phyloP scores from a whole-genome alignment of 2,888 invertebrate species.

The Caenorhabditis drosophilae region DNA sequence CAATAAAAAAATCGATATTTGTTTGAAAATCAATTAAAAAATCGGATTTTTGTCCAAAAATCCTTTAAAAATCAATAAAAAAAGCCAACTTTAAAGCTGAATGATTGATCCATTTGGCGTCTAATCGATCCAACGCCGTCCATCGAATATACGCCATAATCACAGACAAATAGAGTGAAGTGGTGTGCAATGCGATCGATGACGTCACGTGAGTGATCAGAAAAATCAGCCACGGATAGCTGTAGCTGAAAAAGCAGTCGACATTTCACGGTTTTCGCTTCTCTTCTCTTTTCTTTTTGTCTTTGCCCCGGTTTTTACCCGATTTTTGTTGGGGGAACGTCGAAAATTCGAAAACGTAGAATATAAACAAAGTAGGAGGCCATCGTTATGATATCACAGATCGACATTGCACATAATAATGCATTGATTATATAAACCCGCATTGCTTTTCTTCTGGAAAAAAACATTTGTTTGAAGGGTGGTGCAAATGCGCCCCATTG shows the following conservation, averaged over 20 bases:
- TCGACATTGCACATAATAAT: slow-evolving; percentile 56
- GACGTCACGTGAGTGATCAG: slow-evolving; percentile 53
- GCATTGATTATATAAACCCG: slow-evolving; percentile 50
- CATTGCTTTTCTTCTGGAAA: slow-evolving; percentile 49
- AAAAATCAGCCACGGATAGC: slow-evolving; percentile 54
- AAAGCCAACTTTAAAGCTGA: slow-evolving; percentile 38
- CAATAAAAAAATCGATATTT: no score
- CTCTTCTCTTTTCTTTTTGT: no score
- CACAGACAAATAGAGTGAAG: slow-evolving; percentile 63
- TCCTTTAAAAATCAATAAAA: background rate
- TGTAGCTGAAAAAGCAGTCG: slow-evolving; percentile 40
- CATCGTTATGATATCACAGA: slow-evolving; percentile 67
- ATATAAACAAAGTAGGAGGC: slow-evolving; percentile 64
- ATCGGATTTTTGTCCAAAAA: no score
- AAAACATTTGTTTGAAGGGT: slow-evolving; percentile 24
- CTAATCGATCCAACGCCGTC: slow-evolving; percentile 53
- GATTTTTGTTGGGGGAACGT: slow-evolving; percentile 24
- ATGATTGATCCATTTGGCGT: slow-evolving; percentile 58
- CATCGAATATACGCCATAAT: slow-evolving; percentile 65
- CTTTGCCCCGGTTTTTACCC: no score
- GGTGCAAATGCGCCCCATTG: no score
- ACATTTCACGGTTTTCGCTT: no score
- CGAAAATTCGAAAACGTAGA: slow-evolving; percentile 57
- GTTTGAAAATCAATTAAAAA: no score
- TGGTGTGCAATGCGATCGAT: slow-evolving; percentile 65